Percentiles rank a stretch among this genome's conserved stretches.
phyloP scores from a whole-genome alignment of 2,113 vertebrate species.

The Otus sunia region DNA sequence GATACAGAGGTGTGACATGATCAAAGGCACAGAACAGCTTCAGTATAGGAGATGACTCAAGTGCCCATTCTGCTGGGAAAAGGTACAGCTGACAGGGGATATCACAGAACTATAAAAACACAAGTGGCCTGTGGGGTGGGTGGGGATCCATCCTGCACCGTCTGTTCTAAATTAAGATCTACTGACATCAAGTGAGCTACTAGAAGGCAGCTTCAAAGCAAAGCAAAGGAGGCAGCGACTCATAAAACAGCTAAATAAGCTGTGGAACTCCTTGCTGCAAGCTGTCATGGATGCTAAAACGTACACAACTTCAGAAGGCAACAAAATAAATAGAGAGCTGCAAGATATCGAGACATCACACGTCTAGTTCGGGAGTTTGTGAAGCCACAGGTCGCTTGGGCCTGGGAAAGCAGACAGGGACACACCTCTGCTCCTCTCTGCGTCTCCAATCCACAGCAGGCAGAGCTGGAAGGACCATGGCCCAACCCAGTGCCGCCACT shows the following conservation, averaged over 20 bases:
- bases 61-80: neutral
- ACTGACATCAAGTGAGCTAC: neutral
- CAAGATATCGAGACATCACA: fast-evolving
- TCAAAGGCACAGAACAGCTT: neutral
- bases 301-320: neutral
- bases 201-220: neutral
- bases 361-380: neutral
- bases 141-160: neutral
- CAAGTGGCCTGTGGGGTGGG: neutral
- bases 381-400: neutral
- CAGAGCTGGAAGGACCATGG: fast-evolving
- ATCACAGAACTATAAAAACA: neutral
- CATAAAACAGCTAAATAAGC: neutral
- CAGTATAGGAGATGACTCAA: neutral
- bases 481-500: fast-evolving
- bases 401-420: neutral
- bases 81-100: neutral
- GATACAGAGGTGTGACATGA: neutral
- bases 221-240: neutral
- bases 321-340: neutral
- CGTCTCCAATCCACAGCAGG: neutral
- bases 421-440: neutral
- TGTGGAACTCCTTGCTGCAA: neutral
- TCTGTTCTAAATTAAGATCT: neutral
- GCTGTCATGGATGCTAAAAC: fast-evolving